Evolutionary conservation across 2,888 invertebrate genomes (phyloP).

Genomic region (Liposcelis brunnea): DNA sequence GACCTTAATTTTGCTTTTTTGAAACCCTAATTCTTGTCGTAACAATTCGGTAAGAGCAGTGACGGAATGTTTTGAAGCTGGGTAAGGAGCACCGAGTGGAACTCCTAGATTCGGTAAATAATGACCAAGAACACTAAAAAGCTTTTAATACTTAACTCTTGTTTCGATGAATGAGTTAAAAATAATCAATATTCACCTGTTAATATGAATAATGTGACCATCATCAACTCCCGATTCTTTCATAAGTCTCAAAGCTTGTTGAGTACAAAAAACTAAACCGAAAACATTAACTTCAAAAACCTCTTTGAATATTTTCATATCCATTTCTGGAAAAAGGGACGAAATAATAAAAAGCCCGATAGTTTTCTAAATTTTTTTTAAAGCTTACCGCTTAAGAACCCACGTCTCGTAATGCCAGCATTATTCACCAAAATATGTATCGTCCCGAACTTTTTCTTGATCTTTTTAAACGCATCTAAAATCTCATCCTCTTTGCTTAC

Average conservation of each 20-base stretch:
- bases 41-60: slow-evolving; percentile 24
- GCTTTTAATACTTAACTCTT: too few relatives aligned
- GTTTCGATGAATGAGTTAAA: too few relatives aligned
- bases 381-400: slow-evolving; percentile 17
- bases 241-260: slow-evolving; percentile 19
- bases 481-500: slow-evolving; percentile 23
- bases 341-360: not conserved
- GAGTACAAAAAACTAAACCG: slow-evolving; percentile 20
- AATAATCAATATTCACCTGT: too few relatives aligned
- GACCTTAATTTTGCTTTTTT: slow-evolving; percentile 15
- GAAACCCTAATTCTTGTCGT: slow-evolving; percentile 22
- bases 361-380: not conserved
- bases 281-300: slow-evolving; percentile 20
- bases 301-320: slow-evolving; percentile 12
- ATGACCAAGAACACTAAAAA: slow-evolving; percentile 24
- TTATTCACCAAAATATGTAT: slow-evolving; percentile 26
- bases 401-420: slow-evolving; percentile 21
- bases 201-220: not conserved
- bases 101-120: slow-evolving; percentile 18
- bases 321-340: slow-evolving; percentile 18
- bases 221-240: slow-evolving; percentile 18
- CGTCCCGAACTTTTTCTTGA: slow-evolving; percentile 22
- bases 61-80: slow-evolving; percentile 26
- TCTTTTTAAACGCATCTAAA: slow-evolving; percentile 22
- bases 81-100: slow-evolving; percentile 17